Percentiles rank a stretch among this genome's conserved stretches.
Conservation (phyloP, 2,888 invertebrate species). For the Octonoba sinensis region DNA sequence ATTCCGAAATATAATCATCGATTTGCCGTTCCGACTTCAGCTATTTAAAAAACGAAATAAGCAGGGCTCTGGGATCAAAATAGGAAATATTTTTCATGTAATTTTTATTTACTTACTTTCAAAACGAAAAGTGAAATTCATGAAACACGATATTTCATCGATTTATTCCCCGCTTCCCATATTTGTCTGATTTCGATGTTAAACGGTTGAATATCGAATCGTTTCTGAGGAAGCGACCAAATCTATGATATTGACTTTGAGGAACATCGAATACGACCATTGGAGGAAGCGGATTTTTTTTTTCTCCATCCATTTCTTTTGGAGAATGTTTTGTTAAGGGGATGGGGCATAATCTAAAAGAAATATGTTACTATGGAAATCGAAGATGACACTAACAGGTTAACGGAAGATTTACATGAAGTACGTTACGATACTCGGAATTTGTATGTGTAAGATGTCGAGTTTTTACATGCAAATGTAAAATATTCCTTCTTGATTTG, state of each 20-base stretch:
- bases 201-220: slow-evolving; percentile 46
- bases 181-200: slow-evolving; percentile 55
- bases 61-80: slow-evolving; percentile 8
- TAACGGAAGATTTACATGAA: not conserved
- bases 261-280: slow-evolving; percentile 13
- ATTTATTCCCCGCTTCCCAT: slow-evolving; percentile 30
- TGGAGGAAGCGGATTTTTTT: slow-evolving; percentile 10
- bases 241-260: slow-evolving; percentile 42
- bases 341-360: slow-evolving; percentile 13
- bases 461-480: too few relatives aligned
- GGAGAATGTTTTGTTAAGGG: slow-evolving; percentile 27
- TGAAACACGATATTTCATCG: slow-evolving; percentile 55
- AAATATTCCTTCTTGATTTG: too few relatives aligned
- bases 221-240: slow-evolving; percentile 25
- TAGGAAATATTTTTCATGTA: too few relatives aligned
- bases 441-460: too few relatives aligned
- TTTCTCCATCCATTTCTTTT: not conserved
- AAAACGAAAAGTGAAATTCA: slow-evolving; percentile 38
- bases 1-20: too few relatives aligned
- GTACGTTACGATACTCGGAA: too few relatives aligned
- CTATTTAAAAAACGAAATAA: slow-evolving; percentile 47
- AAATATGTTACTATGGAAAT: slow-evolving; percentile 29
- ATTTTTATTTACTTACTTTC: slow-evolving; percentile 31
- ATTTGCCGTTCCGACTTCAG: too few relatives aligned
- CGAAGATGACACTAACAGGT: not conserved